These are phyloP conservation scores for Pherbina coryleti DNA, from an alignment of 2,888 invertebrate species.

Conservation along the genomic window DNA sequence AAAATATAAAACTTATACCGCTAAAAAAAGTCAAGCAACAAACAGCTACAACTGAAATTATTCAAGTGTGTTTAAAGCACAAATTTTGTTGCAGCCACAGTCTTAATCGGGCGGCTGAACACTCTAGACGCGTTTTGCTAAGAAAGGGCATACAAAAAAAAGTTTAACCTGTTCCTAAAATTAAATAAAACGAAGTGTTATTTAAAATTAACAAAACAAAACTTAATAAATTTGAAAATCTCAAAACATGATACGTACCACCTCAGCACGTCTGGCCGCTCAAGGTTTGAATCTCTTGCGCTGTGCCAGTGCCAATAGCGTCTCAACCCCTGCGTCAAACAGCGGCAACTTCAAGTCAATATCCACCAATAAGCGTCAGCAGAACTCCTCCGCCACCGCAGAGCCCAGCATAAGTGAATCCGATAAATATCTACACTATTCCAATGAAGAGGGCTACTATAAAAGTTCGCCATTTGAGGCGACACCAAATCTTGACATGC, in stretches of 20 bases:
- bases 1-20: conserved; percentile 17
- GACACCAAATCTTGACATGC: conserved; percentile 70
- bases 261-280: conserved; percentile 50
- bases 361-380: conserved; percentile 54
- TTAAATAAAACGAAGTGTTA: not conserved
- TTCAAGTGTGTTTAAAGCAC: conserved; percentile 8
- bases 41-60: conserved; percentile 2
- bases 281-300: conserved; percentile 48
- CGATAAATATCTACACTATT: conserved; percentile 61
- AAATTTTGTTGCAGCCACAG: conserved; percentile 26
- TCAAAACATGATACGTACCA: conserved; percentile 53
- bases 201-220: not conserved
- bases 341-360: conserved; percentile 47
- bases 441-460: conserved; percentile 62
- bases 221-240: not conserved
- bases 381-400: conserved; percentile 58
- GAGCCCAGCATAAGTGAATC: conserved; percentile 54
- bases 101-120: conserved; percentile 42
- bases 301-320: conserved; percentile 18
- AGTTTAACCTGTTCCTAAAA: too few species aligned
- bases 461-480: conserved; percentile 71
- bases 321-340: conserved; percentile 23
- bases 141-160: not conserved
- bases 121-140: conserved; percentile 22
- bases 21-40: conserved; percentile 7